These are phyloP conservation scores for Lamellibrachia columna DNA, from an alignment of 2,888 invertebrate species.

Conservation along the genomic window DNA sequence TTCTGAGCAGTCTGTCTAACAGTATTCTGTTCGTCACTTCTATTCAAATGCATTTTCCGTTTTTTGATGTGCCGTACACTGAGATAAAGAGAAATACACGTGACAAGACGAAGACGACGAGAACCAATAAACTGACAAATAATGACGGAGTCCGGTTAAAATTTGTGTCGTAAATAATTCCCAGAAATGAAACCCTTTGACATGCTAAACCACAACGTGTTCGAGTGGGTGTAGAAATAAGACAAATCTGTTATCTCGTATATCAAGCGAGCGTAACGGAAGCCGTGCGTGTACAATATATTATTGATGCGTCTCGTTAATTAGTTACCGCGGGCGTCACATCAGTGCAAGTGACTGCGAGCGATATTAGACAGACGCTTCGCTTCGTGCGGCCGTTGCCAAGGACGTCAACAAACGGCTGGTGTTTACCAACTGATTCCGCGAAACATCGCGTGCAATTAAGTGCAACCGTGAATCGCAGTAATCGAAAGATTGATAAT, in stretches of 20 bases:
- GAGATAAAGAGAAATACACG: no score
- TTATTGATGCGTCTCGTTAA: neutral
- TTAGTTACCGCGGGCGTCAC: neutral
- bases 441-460: neutral
- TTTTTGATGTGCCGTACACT: neutral
- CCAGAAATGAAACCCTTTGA: neutral
- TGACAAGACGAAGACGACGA: neutral
- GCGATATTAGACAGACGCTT: neutral
- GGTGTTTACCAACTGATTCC: neutral
- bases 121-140: neutral
- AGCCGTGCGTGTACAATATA: neutral
- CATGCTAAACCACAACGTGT: neutral
- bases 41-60: neutral
- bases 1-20: neutral
- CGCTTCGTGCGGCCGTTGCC: constrained; percentile 5
- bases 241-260: neutral
- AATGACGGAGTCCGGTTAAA: neutral
- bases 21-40: neutral
- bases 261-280: neutral
- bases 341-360: neutral
- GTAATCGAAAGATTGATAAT: neutral
- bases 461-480: neutral
- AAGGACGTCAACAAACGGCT: neutral
- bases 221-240: neutral
- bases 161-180: neutral